Evolutionary conservation across 2,888 invertebrate species (phyloP).

Genomic region (Ecliptopera silaceata): DNA sequence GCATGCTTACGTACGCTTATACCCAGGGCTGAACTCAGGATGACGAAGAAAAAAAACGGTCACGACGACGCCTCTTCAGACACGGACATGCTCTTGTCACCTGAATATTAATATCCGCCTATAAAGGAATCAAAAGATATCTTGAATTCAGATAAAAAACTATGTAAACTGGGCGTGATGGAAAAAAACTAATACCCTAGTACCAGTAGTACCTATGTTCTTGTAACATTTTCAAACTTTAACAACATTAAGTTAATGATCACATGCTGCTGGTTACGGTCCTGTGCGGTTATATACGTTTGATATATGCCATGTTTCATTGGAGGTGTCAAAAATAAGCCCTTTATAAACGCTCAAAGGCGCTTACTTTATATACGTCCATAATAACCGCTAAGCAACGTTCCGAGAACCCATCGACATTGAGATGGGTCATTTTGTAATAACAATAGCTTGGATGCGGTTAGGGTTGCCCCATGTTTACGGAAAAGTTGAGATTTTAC

Average conservation of each 20-base stretch:
- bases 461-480: constrained; percentile 54
- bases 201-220: no score
- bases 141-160: no score
- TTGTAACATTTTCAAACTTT: no score
- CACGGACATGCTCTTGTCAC: no score
- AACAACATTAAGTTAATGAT: background rate
- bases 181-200: no score
- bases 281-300: constrained; percentile 22
- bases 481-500: no score
- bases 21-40: constrained; percentile 9
- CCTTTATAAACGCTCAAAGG: constrained; percentile 69
- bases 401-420: constrained; percentile 75
- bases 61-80: no score
- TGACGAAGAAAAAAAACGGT: background rate
- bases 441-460: constrained; percentile 62
- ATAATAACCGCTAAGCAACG: constrained; percentile 47
- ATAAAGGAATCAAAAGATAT: no score
- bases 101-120: no score
- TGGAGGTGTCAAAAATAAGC: constrained; percentile 79
- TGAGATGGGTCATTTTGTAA: constrained; percentile 81
- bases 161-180: no score
- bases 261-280: constrained; percentile 1
- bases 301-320: constrained; percentile 74
- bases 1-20: constrained; percentile 53
- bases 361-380: constrained; percentile 48